Evolutionary conservation across 92 coral and sea anemone genomes (phyloP).

Genomic region (Blastomussa wellsi): DNA sequence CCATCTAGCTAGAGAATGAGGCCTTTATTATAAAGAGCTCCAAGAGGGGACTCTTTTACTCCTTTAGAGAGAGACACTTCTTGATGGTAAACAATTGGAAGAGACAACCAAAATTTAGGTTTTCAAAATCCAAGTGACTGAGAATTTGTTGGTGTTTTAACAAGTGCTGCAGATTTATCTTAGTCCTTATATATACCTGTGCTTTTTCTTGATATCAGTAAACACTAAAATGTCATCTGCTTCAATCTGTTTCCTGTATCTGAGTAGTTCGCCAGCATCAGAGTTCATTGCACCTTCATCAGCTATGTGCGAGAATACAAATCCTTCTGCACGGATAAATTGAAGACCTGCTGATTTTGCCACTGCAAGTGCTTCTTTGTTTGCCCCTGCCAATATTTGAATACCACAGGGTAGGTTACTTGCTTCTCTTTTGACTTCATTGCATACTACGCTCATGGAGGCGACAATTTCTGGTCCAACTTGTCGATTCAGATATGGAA

Average conservation of each 20-base stretch:
- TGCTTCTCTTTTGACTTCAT: constrained; percentile 71
- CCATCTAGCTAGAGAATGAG: too few relatives aligned
- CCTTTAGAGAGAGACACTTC: too few relatives aligned
- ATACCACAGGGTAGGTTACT: constrained; percentile 83
- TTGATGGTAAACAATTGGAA: too few relatives aligned
- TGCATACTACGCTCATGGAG: constrained; percentile 90
- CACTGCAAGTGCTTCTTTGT: constrained; percentile 89
- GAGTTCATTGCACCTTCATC: constrained; percentile 98
- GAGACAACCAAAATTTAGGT: too few relatives aligned
- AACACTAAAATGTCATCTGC: constrained; percentile 91
- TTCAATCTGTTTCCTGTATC: constrained; percentile 85
- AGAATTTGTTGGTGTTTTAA: too few relatives aligned
- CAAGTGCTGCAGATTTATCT: too few relatives aligned
- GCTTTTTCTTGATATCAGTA: constrained; percentile 97
- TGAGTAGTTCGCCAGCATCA: constrained; percentile 94
- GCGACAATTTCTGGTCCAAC: constrained; percentile 98
- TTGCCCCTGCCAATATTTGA: constrained; percentile 84
- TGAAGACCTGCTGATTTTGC: constrained; percentile 92
- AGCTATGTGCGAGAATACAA: constrained; percentile 92
- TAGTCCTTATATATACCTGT: constrained; percentile 62
- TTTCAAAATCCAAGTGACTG: neutral
- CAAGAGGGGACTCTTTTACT: too few relatives aligned
- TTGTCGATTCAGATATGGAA: constrained; percentile 91
- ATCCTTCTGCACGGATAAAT: constrained; percentile 94
- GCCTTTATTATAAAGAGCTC: too few relatives aligned